phyloP scores from a whole-genome alignment of 1,140 invertebrate genomes.

The Dendrolimus punctatus region DNA sequence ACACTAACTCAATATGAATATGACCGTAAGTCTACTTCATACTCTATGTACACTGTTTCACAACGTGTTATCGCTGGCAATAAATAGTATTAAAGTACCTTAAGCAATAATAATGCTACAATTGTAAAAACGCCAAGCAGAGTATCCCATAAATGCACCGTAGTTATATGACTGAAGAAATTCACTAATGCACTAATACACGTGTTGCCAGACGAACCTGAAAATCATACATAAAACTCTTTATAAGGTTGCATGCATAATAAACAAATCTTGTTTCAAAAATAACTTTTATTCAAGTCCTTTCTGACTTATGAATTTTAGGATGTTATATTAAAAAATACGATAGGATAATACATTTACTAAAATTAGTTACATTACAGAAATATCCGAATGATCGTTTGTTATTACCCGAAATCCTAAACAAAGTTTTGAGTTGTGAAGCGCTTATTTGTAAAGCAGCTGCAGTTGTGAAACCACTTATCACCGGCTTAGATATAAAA shows the following conservation, averaged over 20 bases:
- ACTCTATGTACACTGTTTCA: too few relatives aligned
- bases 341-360: too few relatives aligned
- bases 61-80: background rate
- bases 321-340: too few relatives aligned
- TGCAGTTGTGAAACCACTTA: constrained; percentile 91
- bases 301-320: too few relatives aligned
- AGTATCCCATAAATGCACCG: constrained; percentile 70
- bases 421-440: constrained; percentile 85
- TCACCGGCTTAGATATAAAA: constrained; percentile 92
- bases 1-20: too few relatives aligned
- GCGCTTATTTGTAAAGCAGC: constrained; percentile 89
- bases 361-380: too few relatives aligned
- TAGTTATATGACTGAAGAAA: constrained; percentile 62
- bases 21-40: too few relatives aligned
- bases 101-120: constrained; percentile 67
- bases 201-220: constrained; percentile 48
- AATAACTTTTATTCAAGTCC: too few relatives aligned
- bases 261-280: too few relatives aligned
- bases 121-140: constrained; percentile 74
- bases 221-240: constrained; percentile 10
- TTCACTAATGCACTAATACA: constrained; percentile 41
- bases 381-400: too few relatives aligned
- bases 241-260: background rate
- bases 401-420: constrained; percentile 70
- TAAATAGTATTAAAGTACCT: constrained; percentile 26